Conservation (phyloP, 2,113 vertebrate genomes). For the Chaetodon auriga region DNA sequence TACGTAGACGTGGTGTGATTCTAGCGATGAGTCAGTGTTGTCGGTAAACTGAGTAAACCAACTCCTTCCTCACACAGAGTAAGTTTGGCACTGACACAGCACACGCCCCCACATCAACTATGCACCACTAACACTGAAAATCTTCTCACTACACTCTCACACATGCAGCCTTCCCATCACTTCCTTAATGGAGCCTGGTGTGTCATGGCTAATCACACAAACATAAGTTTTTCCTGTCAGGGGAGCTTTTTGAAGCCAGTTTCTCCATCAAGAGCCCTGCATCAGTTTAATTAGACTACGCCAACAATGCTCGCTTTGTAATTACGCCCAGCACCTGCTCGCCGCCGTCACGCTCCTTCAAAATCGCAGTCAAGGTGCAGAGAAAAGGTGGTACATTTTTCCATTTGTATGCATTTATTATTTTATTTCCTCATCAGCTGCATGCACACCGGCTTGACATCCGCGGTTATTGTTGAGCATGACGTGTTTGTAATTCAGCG, state of each 20-base stretch:
- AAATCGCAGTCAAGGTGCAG: neutral
- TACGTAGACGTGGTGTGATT: constrained; percentile 23
- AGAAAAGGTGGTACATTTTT: neutral
- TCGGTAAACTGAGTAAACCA: constrained; percentile 25
- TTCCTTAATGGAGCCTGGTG: neutral
- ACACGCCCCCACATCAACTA: constrained; percentile 19
- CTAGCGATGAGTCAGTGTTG: constrained; percentile 29
- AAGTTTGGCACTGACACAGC: constrained; percentile 35
- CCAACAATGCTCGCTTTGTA: constrained; percentile 18
- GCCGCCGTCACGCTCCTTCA: neutral
- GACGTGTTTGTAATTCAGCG: neutral
- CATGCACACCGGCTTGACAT: neutral
- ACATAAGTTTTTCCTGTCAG: neutral
- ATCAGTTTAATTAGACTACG: constrained; percentile 54
- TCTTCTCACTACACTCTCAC: neutral
- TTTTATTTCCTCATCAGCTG: neutral
- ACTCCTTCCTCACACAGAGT: constrained; percentile 1
- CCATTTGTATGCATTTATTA: constrained; percentile 15
- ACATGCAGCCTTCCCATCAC: neutral
- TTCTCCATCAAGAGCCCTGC: constrained; percentile 10
- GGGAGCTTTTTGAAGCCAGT: neutral
- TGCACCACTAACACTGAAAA: constrained; percentile 10
- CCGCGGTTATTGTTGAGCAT: neutral
- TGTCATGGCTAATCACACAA: constrained; percentile 11
- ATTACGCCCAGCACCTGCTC: constrained; percentile 29